Evolutionary conservation across 2,113 vertebrate genomes (phyloP).

Genomic region (Phoenicopterus ruber): DNA sequence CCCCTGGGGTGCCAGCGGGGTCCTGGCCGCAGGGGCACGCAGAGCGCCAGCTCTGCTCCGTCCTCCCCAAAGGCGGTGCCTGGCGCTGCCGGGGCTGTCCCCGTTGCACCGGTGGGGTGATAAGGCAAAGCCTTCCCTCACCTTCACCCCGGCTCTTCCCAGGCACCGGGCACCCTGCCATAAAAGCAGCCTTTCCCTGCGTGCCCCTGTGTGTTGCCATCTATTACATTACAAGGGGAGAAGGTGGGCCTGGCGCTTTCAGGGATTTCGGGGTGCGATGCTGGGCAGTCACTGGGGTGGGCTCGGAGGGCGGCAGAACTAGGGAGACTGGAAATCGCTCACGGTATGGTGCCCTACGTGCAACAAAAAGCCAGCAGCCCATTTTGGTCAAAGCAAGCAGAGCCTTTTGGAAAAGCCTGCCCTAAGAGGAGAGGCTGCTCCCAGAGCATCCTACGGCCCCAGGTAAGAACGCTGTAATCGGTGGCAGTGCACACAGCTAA

Average conservation of each 20-base stretch:
- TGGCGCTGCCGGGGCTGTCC: not conserved
- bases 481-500: not conserved
- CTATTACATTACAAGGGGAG: not conserved
- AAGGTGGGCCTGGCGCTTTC: not conserved
- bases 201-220: not conserved
- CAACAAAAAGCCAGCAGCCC: not conserved
- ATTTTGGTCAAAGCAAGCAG: not conserved
- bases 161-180: not conserved
- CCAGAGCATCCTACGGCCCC: not conserved
- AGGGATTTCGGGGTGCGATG: not conserved
- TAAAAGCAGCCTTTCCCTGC: not conserved
- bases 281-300: not conserved
- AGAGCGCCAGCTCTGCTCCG: not conserved
- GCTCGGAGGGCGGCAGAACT: not conserved
- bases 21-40: fast-evolving
- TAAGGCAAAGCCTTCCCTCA: not conserved
- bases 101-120: fast-evolving
- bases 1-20: fast-evolving
- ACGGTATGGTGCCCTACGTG: fast-evolving
- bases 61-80: not conserved
- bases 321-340: not conserved
- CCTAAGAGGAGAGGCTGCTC: not conserved
- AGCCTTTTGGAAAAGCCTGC: not conserved
- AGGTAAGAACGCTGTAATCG: not conserved
- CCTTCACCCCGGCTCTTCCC: not conserved